These are phyloP conservation scores for Dasypogon diadema DNA, from an alignment of 2,888 invertebrate species.

Conservation along the genomic window DNA sequence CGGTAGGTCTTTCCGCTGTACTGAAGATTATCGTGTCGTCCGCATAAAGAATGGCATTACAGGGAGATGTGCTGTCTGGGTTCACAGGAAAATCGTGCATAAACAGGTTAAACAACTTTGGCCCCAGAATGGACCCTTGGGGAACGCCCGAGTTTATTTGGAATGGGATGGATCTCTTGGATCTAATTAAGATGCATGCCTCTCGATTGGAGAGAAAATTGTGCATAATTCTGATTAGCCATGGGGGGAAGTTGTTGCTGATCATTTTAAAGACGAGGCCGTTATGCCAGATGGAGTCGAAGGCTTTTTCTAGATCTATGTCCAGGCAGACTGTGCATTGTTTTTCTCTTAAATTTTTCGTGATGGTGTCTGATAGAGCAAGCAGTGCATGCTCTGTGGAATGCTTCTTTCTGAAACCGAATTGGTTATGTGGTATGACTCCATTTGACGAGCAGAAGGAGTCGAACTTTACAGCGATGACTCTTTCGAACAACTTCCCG, in stretches of 20 bases:
- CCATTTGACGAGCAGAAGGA: not conserved
- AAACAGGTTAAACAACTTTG: not conserved
- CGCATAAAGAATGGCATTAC: not conserved
- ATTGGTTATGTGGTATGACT: not conserved
- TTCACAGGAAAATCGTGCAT: not conserved
- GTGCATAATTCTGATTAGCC: not conserved
- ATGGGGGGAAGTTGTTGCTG: not conserved
- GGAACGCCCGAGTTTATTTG: not conserved
- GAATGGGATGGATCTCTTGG: not conserved
- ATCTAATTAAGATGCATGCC: not conserved
- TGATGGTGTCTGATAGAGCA: not conserved
- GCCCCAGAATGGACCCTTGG: not conserved
- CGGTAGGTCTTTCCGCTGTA: not conserved
- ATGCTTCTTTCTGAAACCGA: not conserved
- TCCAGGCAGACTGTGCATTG: not conserved
- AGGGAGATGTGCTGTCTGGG: not conserved
- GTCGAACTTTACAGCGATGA: not conserved
- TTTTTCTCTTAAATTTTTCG: not conserved
- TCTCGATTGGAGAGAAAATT: not conserved
- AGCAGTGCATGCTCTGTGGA: not conserved
- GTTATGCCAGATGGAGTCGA: not conserved
- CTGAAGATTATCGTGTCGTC: not conserved
- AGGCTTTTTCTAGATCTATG: conserved; percentile 13
- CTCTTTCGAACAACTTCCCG: conserved; percentile 19
- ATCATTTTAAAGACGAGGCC: not conserved